A percentile compares a stretch with the other conserved stretches of the same genome.
Evolutionary conservation across 30 jellyfish, hydroid and myxozoan genomes (phyloP).

Genomic region (Chrysaora quinquecirrha): DNA sequence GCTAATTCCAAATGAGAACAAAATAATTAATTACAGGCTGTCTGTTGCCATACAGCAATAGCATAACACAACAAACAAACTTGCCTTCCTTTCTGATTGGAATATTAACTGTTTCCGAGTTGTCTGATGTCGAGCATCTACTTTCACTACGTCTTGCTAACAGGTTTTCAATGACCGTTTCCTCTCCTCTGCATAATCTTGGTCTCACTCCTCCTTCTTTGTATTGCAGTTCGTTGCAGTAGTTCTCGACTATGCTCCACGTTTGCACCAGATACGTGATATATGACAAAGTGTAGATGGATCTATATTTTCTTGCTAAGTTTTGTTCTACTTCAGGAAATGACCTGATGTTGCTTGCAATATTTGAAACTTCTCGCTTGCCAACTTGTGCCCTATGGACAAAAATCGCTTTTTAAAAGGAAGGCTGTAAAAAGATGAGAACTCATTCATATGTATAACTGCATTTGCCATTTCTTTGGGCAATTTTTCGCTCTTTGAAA

Average conservation of each 20-base stretch:
- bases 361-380: neutral
- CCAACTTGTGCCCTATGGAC: neutral
- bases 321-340: neutral
- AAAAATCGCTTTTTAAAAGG: no score
- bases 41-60: no score
- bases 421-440: no score
- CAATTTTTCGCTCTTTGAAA: no score
- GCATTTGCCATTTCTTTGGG: no score
- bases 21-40: no score
- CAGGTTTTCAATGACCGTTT: neutral
- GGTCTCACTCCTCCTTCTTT: neutral
- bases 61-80: no score
- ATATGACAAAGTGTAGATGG: neutral
- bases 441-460: no score
- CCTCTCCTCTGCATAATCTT: neutral
- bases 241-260: neutral
- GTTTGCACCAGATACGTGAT: neutral
- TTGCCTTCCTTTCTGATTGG: neutral
- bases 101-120: neutral
- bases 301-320: neutral
- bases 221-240: neutral
- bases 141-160: neutral
- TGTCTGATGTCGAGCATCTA: neutral
- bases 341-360: neutral
- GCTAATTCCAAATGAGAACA: no score